Evolutionary conservation across 2,113 vertebrate genomes (phyloP), one percentile per base, ranked within the genome.

Genomic region (Apistogramma diplotaenia): DNA sequence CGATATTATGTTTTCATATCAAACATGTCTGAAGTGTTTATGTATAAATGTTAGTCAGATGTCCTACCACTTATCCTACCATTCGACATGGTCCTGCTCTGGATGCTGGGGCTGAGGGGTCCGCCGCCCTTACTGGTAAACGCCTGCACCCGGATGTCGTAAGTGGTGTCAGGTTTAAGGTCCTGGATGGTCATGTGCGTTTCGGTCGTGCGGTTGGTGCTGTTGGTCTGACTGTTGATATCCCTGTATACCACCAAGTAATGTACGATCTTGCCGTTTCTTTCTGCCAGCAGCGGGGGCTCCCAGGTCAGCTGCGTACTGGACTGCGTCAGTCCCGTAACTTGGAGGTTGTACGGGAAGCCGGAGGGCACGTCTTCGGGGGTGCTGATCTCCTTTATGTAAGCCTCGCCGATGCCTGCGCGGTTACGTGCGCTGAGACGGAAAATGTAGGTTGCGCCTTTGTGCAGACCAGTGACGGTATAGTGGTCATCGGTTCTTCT

Each of bases 41-140:
- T 33, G 58, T 77, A 21, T 54, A 74, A 56, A 76, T 37, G 19
- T 81, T 49, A 73, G 70, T 11, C 58, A n/a, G 51, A 73, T 29
- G 27, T 70, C 95, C 91, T 93, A 96, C 95, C 96, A 90, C 72
- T 85, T 49, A 2, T 71, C 96, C 91, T 94, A 99, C 98, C 98
- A 90, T 93, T 95, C 0, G 98, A 97, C 97, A 98, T 97, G 90
- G 98, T 99, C 94, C 98, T 95, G 88, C 98, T 99, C 94, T 99
- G 98, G 90, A 99, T 99, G 94, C 98, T 99, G 92, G 98, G 98
- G 92, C 98, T 99, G 78, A 99, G 96, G 0, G 98, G 98, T 51
- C 98, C 98, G 0, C 87, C 93, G 12, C 98, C 98, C 88, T 97
- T 99, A 92, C 78, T 96, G 94, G 96, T 99, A 76, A 93, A 96